Base-by-base conservation (phyloP, 2,797 vertebrate species). In the Bovichtus diacanthus region DNA sequence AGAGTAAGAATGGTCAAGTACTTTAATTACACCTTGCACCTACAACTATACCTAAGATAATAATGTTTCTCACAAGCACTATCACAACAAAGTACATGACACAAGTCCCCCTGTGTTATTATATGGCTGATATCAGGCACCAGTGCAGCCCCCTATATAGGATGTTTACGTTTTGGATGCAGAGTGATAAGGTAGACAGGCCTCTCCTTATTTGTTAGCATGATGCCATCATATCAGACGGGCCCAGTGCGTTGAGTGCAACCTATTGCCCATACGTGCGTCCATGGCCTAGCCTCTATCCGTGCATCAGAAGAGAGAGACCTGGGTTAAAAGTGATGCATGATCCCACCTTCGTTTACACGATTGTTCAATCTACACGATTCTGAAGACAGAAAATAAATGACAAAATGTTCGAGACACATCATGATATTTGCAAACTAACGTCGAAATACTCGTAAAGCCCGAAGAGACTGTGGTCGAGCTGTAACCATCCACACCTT, bases 221-320 rank as follows among this genome's bases (percentile, higher is more conserved):
- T 87, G 83, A 90, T 91, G 90, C 83, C 90, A 83, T 85, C 83
- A 65, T 68, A 80, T 85, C 54, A 85, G 68, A 82, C 60, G 62
- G 90, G 90, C 89, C 85, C 83, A 23, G 46, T 63, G 63, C 69
- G 19, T 55, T 27, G 62, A 70, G 76, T 68, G 70, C 73, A 85
- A 81, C 78, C 83, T 77, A 81, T 75, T 81, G 69, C 71, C 83
- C 77, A 78, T 58, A 63, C 53, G 38, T 76, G 81, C 76, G 66
- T 76, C 34, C 49, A 62, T 49, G 89, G 90, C 90, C 81, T 87
- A 19, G 66, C 47, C 67, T 39, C 41, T 47, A 43, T 74, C 27
- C 19, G 34, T 70, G 63, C 68, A 59, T 61, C 58, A 25, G 5
- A 49, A 83, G 44, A 21, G 67, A 39, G 21, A 51, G 43, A 77